A percentile compares a stretch with the other conserved stretches of the same genome.
phyloP scores from a whole-genome alignment of 2,888 invertebrate genomes.

The Xylota segnis region DNA sequence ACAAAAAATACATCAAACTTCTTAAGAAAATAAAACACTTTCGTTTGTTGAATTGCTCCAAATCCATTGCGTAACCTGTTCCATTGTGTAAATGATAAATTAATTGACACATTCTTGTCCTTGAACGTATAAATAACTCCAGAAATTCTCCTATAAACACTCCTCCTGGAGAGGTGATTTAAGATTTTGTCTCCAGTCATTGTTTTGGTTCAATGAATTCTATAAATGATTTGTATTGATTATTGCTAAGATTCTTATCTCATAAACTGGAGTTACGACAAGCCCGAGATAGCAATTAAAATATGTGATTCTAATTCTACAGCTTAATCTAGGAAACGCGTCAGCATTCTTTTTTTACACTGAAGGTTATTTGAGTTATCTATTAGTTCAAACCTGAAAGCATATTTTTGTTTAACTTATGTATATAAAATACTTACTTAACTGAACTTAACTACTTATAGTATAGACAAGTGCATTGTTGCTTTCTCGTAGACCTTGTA shows the following conservation, averaged over 20 bases:
- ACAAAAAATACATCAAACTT: too few species aligned
- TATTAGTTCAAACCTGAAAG: conserved; percentile 1
- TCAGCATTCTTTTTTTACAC: not conserved
- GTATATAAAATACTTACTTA: not conserved
- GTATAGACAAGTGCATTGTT: too few species aligned
- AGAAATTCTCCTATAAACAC: not conserved
- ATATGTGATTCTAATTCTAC: not conserved
- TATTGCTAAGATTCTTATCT: conserved; percentile 27
- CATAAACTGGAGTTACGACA: not conserved
- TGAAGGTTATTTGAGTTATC: conserved; percentile 23
- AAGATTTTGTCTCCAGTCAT: not conserved
- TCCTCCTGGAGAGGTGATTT: not conserved
- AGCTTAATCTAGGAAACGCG: conserved; percentile 10
- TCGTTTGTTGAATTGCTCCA: not conserved
- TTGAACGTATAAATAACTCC: not conserved
- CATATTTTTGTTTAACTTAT: not conserved
- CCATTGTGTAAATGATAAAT: not conserved
- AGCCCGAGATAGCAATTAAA: conserved; percentile 17
- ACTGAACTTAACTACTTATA: too few species aligned
- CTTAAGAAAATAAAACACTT: too few species aligned
- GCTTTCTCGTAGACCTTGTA: too few species aligned
- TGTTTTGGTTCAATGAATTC: not conserved
- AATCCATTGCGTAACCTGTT: not conserved
- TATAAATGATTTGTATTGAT: not conserved
- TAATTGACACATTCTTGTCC: not conserved